Evolutionary conservation across 2,113 vertebrate species (phyloP), one percentile per base, ranked within the genome.

Genomic region (Nyctereutes procyonoides): DNA sequence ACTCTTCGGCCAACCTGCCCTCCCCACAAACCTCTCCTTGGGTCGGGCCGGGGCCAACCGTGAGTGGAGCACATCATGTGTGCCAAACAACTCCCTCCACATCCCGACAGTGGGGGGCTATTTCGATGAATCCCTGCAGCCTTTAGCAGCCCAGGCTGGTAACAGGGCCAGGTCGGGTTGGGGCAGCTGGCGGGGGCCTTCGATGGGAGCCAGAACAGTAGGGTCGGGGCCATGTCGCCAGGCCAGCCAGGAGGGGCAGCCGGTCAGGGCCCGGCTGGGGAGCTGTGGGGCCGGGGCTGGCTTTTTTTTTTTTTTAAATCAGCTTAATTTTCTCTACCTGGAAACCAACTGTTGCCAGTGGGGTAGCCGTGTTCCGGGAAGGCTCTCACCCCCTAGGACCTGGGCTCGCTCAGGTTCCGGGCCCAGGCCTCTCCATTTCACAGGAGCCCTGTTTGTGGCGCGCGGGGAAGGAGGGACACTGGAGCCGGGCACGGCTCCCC

Each of bases 231-330:
- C 9, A 1, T 6, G 16, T 60, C 55, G 8, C 56, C 88, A 62
- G 38, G n/a, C 13, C 71, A 32, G 19, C 65, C 73, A 19, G 55
- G 17, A 83, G 71, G 28, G 19, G 20, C 10, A 30, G 38, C 79
- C 28, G 2, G 28, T 35, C 32, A 5, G 67, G 58, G 28, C 83
- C 67, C 43, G 69, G 58, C 67, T 26, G 32, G 74, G 76, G 85
- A 35, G 73, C 71, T 53, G 30, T 55, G 32, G 81, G 48, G 13
- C 26, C 38, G 32, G 51, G 14, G 2, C 81, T 43, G 53, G 90
- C 94, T 97, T 90, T 98, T 90, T 98, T n/a, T 97, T 90, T 98
- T 90, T 97, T 95, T 95, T 96, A 97, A 96, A 73, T 86, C 90
- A 60, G 94, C 93, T 98, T 96, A 83, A 65, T 96, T 96, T 97